These are phyloP conservation scores for Felis chaus DNA, from an alignment of 2,113 vertebrate species.

Conservation along the genomic window DNA sequence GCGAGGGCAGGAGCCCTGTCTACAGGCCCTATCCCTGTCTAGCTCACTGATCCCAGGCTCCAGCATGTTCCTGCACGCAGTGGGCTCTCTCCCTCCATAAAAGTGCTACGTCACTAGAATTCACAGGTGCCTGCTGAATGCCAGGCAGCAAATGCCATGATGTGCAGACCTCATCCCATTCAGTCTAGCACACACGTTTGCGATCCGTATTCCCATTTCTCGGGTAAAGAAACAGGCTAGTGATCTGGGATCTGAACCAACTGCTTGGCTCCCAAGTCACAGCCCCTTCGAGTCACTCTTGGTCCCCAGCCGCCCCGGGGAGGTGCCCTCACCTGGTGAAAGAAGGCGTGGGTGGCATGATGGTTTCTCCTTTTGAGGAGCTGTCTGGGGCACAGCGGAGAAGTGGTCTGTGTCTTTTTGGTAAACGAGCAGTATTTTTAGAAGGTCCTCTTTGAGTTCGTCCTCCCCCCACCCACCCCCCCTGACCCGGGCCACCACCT, in stretches of 20 bases:
- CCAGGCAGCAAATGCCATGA: fast-evolving
- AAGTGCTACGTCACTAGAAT: neutral
- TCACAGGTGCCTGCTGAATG: neutral
- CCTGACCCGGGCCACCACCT: neutral
- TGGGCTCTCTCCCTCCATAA: neutral
- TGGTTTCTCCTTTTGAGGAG: neutral
- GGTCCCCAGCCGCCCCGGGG: neutral
- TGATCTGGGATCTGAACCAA: neutral
- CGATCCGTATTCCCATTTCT: neutral
- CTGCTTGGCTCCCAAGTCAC: neutral
- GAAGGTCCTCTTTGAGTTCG: neutral
- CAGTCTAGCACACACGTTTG: neutral
- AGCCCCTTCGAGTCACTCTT: neutral
- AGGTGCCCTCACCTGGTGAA: fast-evolving
- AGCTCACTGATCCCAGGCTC: neutral
- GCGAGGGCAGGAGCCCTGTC: neutral
- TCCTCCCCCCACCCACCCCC: neutral
- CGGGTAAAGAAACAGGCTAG: neutral
- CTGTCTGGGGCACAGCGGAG: neutral
- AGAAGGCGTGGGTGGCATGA: neutral
- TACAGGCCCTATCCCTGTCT: neutral
- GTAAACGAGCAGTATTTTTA: conserved; percentile 2
- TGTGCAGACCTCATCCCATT: neutral
- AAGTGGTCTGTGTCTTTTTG: neutral
- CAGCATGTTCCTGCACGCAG: fast-evolving